Percentiles rank a stretch among this genome's conserved stretches.
Evolutionary conservation across 2,797 vertebrate species (phyloP).

Genomic region (Brachyrhaphis roseni): DNA sequence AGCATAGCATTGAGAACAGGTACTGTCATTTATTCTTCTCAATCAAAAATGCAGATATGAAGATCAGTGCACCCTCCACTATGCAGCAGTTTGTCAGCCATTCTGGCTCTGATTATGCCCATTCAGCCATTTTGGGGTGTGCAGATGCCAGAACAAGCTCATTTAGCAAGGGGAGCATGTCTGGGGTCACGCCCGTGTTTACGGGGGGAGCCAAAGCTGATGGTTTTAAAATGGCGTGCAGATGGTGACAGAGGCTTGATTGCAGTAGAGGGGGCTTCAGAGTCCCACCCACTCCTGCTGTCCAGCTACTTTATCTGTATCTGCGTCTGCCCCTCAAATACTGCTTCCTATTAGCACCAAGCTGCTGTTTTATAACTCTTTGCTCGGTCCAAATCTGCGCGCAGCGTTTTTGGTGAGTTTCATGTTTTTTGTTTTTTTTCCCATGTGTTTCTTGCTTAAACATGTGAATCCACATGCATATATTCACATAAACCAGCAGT

Average conservation of each 20-base stretch:
- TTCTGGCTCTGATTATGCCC: slow-evolving; percentile 55
- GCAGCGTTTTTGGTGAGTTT: slow-evolving; percentile 36
- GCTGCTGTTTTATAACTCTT: slow-evolving; percentile 44
- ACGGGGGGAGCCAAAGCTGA: slow-evolving; percentile 76
- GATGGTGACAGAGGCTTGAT: slow-evolving; percentile 80
- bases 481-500: background rate
- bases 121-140: slow-evolving; percentile 75
- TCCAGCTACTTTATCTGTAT: slow-evolving; percentile 67
- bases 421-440: background rate
- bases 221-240: slow-evolving; percentile 84
- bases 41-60: slow-evolving; percentile 44
- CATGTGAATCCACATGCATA: background rate
- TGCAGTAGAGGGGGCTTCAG: slow-evolving; percentile 70
- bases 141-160: slow-evolving; percentile 72
- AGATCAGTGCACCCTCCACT: slow-evolving; percentile 21
- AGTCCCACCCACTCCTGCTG: slow-evolving; percentile 74
- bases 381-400: slow-evolving; percentile 25
- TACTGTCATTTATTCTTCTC: slow-evolving; percentile 34
- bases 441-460: background rate
- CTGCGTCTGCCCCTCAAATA: slow-evolving; percentile 53
- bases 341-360: slow-evolving; percentile 38
- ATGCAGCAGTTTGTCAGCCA: slow-evolving; percentile 45
- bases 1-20: background rate
- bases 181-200: slow-evolving; percentile 79
- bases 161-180: slow-evolving; percentile 76